Evolutionary conservation across 2,888 invertebrate species (phyloP).

Genomic region (Sinohyriopsis cumingii): DNA sequence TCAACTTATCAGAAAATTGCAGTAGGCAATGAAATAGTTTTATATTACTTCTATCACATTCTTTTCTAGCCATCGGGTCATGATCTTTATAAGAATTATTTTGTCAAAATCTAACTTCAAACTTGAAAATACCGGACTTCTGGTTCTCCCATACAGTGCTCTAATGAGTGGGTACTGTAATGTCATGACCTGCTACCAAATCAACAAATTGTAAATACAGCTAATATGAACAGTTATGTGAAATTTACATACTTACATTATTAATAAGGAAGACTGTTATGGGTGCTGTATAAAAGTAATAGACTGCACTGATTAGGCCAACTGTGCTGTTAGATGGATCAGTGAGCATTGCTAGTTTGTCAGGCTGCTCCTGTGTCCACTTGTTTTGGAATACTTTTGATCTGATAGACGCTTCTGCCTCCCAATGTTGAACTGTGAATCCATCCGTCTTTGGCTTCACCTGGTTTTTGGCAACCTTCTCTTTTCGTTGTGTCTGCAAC

Average conservation of each 20-base stretch:
- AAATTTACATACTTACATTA: slow-evolving; percentile 51
- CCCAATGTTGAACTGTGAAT: background rate
- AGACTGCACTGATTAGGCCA: slow-evolving; percentile 53
- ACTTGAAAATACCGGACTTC: too few relatives aligned
- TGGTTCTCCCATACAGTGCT: too few relatives aligned
- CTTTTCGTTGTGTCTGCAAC: slow-evolving; percentile 9
- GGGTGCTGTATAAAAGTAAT: slow-evolving; percentile 69
- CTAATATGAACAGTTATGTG: too few relatives aligned
- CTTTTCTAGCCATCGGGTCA: too few relatives aligned
- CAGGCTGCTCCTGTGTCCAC: slow-evolving; percentile 37
- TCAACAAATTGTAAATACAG: too few relatives aligned
- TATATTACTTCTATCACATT: too few relatives aligned
- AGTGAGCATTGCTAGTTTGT: slow-evolving; percentile 44
- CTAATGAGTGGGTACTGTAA: too few relatives aligned
- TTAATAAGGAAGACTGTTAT: slow-evolving; percentile 68
- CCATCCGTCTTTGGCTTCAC: slow-evolving; percentile 12
- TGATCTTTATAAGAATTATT: too few relatives aligned
- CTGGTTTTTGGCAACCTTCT: slow-evolving; percentile 20
- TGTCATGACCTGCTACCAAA: too few relatives aligned
- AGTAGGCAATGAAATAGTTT: too few relatives aligned
- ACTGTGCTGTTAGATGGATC: slow-evolving; percentile 43
- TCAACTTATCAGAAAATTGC: too few relatives aligned
- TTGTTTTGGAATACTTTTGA: slow-evolving; percentile 20
- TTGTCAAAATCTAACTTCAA: too few relatives aligned
- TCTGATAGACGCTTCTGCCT: slow-evolving; percentile 29